Conservation (phyloP, 2,113 vertebrate species). For the Calyptomena viridis region DNA sequence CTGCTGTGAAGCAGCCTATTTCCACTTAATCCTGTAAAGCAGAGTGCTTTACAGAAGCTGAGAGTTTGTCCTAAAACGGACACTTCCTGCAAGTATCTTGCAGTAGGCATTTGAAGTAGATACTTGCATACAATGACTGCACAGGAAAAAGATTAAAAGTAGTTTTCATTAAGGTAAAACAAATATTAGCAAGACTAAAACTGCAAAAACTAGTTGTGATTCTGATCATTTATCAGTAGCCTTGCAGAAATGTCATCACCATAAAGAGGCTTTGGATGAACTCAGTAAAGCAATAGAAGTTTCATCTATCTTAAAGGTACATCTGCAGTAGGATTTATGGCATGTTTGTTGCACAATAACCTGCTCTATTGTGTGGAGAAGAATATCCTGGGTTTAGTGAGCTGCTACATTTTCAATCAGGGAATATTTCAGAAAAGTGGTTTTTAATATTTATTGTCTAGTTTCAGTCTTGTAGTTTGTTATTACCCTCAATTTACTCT, state of each 20-base stretch:
- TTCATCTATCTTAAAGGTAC: constrained; percentile 14
- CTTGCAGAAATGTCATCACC: neutral
- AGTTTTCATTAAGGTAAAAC: neutral
- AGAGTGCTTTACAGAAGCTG: neutral
- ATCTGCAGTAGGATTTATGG: neutral
- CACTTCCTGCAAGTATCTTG: neutral
- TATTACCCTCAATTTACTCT: neutral
- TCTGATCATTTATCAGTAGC: neutral
- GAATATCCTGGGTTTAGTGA: neutral
- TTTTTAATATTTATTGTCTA: neutral
- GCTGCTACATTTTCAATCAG: neutral
- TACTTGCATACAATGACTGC: neutral
- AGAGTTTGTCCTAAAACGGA: neutral
- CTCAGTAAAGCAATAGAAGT: constrained; percentile 15
- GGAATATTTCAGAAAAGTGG: neutral
- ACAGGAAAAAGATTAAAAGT: neutral
- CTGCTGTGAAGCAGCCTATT: neutral
- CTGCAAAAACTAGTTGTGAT: neutral
- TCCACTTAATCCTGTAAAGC: neutral
- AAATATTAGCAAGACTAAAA: neutral
- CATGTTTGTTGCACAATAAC: neutral
- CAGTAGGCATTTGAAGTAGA: neutral
- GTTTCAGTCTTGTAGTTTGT: neutral
- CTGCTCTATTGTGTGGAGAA: neutral
- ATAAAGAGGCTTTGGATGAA: constrained; percentile 10